These are phyloP conservation scores for Eristalinus sepulchralis DNA, from an alignment of 2,888 invertebrate species.

Conservation along the genomic window DNA sequence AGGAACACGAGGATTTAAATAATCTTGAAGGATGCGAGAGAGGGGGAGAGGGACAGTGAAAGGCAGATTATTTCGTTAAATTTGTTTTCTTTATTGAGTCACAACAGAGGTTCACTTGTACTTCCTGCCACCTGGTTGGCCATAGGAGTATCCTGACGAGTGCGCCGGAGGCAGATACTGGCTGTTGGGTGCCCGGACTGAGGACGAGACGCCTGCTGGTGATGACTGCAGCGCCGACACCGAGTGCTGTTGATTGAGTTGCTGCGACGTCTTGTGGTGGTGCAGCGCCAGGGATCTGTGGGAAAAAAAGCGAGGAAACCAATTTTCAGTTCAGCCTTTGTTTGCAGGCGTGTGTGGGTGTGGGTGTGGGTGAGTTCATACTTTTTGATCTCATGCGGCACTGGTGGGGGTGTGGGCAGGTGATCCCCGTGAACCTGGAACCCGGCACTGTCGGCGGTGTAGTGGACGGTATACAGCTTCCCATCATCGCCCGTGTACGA, in stretches of 20 bases:
- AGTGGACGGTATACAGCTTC: slow-evolving; percentile 84
- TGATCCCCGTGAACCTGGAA: slow-evolving; percentile 90
- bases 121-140: slow-evolving; percentile 61
- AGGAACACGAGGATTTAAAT: slow-evolving; percentile 39
- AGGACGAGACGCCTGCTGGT: slow-evolving; percentile 23
- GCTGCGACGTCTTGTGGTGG: slow-evolving; percentile 62
- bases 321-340: slow-evolving; percentile 61
- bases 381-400: slow-evolving; percentile 82
- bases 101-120: slow-evolving; percentile 60
- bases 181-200: slow-evolving; percentile 33
- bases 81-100: slow-evolving; percentile 66
- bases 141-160: slow-evolving; percentile 50
- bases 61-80: slow-evolving; percentile 64
- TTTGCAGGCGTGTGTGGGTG: neutral
- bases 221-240: slow-evolving; percentile 21
- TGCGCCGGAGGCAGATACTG: slow-evolving; percentile 53
- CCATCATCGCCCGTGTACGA: slow-evolving; percentile 85
- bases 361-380: slow-evolving; percentile 20
- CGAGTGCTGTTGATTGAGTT: slow-evolving; percentile 65
- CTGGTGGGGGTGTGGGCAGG: slow-evolving; percentile 88
- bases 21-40: slow-evolving; percentile 13
- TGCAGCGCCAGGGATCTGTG: slow-evolving; percentile 46
- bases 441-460: slow-evolving; percentile 89
- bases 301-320: slow-evolving; percentile 26
- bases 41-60: slow-evolving; percentile 6